Conservation (phyloP, 2,797 vertebrate genomes). For the Acropternis orthonyx region DNA sequence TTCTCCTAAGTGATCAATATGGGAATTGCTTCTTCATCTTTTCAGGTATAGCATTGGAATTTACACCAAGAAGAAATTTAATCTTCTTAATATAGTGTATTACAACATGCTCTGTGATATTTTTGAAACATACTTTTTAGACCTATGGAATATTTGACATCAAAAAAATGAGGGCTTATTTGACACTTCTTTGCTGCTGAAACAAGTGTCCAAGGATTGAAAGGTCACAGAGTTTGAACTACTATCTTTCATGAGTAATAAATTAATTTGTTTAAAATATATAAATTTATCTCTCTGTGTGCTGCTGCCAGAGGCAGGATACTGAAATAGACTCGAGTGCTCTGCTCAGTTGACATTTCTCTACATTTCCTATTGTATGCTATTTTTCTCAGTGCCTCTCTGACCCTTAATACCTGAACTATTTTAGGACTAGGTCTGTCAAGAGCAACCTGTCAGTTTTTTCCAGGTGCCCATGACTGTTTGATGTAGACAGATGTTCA, state of each 20-base stretch:
- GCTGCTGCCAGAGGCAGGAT: slow-evolving; percentile 11
- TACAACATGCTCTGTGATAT: neutral
- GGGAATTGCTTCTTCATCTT: neutral
- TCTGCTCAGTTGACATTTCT: neutral
- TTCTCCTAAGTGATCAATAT: neutral
- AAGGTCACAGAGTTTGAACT: neutral
- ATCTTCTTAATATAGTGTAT: neutral
- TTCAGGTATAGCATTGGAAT: neutral
- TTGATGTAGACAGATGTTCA: neutral
- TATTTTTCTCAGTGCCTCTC: neutral
- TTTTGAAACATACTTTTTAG: neutral
- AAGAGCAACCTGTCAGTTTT: neutral
- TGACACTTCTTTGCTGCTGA: neutral
- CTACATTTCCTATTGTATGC: neutral
- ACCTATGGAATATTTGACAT: neutral
- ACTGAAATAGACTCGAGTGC: neutral
- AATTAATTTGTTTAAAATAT: slow-evolving; percentile 7
- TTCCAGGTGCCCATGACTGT: neutral
- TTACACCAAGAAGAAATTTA: neutral
- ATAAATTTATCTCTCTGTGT: neutral
- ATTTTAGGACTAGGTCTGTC: neutral
- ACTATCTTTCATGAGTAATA: neutral
- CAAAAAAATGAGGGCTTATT: neutral
- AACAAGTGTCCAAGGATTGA: neutral
- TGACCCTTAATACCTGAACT: neutral